Conservation (phyloP, 1,140 invertebrate species). For the Lordiphosa clarofinis region DNA sequence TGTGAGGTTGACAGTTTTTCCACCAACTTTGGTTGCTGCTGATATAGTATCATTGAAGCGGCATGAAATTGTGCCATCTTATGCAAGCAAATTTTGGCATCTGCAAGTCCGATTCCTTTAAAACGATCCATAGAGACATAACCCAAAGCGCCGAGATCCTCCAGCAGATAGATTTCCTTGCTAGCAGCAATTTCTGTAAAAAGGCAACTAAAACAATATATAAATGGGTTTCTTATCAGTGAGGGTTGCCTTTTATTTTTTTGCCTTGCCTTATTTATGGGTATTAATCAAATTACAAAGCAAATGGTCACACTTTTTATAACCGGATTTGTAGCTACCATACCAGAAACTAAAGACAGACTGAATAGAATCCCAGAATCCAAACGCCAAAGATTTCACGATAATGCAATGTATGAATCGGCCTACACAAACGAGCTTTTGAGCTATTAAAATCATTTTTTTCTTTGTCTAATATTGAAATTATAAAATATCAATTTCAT, state of each 20-base stretch:
- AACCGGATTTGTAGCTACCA: too few species aligned
- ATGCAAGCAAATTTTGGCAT: slow-evolving; percentile 38
- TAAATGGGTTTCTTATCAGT: neutral
- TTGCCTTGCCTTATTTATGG: too few species aligned
- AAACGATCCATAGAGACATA: slow-evolving; percentile 38
- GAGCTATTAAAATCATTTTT: too few species aligned
- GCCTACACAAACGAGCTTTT: too few species aligned
- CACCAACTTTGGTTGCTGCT: slow-evolving; percentile 31
- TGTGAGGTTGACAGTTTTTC: slow-evolving; percentile 27
- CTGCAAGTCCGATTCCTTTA: slow-evolving; percentile 29
- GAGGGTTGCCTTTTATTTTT: neutral
- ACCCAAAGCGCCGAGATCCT: slow-evolving; percentile 44
- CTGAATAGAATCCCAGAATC: too few species aligned
- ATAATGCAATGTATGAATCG: too few species aligned
- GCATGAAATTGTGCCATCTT: slow-evolving; percentile 68
- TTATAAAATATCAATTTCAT: too few species aligned
- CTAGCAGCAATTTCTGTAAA: slow-evolving; percentile 19
- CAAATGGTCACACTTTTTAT: too few species aligned
- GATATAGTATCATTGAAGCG: slow-evolving; percentile 48
- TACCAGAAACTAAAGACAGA: too few species aligned
- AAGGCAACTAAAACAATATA: slow-evolving; percentile 28
- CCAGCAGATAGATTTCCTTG: slow-evolving; percentile 55
- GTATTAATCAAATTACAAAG: too few species aligned
- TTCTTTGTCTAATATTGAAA: too few species aligned
- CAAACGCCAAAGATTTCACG: too few species aligned